Percentiles rank a stretch among this genome's conserved stretches.
These are phyloP conservation scores for Cephus nigrinus DNA, from an alignment of 2,888 invertebrate genomes.

Conservation along the genomic window DNA sequence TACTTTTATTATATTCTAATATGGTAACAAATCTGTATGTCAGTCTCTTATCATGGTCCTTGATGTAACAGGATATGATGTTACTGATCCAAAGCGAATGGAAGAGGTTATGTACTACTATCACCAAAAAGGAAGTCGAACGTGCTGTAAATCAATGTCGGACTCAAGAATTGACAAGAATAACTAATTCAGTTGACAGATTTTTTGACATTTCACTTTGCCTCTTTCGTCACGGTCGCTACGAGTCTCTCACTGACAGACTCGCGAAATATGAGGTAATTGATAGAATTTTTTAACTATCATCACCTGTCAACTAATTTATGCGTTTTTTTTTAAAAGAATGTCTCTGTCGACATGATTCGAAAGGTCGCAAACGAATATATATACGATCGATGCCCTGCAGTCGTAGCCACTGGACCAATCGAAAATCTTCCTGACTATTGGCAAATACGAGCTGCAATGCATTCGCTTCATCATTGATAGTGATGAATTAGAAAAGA, in stretches of 20 bases:
- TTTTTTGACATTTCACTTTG: slow-evolving; percentile 64
- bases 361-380: slow-evolving; percentile 48
- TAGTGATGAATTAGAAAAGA: not conserved
- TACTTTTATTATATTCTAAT: not conserved
- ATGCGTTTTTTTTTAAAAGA: slow-evolving; percentile 12
- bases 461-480: slow-evolving; percentile 40
- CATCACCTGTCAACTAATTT: not conserved
- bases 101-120: slow-evolving; percentile 63
- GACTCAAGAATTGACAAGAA: slow-evolving; percentile 52
- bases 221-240: slow-evolving; percentile 55
- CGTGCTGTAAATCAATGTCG: slow-evolving; percentile 61
- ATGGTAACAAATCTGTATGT: not conserved
- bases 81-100: slow-evolving; percentile 62
- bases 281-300: not conserved
- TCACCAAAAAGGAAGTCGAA: slow-evolving; percentile 52
- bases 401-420: slow-evolving; percentile 66
- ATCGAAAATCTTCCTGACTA: slow-evolving; percentile 67
- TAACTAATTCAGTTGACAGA: slow-evolving; percentile 54
- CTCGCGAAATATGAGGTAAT: slow-evolving; percentile 35
- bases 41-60: not conserved
- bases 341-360: slow-evolving; percentile 27
- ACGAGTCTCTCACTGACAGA: slow-evolving; percentile 45
- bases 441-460: slow-evolving; percentile 57
- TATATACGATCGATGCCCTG: slow-evolving; percentile 67
- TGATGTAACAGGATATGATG: slow-evolving; percentile 59